These are phyloP conservation scores for Orussus abietinus DNA, from an alignment of 1,140 invertebrate species.

Conservation along the genomic window DNA sequence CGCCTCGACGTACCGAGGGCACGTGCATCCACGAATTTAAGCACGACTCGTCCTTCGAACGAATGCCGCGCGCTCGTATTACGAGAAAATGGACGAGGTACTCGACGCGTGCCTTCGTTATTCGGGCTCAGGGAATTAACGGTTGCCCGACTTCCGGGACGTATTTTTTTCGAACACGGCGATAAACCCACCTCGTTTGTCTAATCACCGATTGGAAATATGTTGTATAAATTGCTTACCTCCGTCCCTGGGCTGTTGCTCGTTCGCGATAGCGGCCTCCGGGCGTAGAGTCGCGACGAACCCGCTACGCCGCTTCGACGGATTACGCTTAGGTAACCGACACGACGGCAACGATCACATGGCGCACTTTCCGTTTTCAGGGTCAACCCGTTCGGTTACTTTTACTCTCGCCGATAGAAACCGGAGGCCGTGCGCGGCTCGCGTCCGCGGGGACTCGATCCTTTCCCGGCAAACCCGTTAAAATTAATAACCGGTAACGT, in stretches of 20 bases:
- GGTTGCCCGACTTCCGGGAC: too few relatives aligned
- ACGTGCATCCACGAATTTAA: constrained; percentile 8
- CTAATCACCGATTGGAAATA: not conserved
- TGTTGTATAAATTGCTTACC: constrained; percentile 1
- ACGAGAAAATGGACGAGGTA: not conserved
- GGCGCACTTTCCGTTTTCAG: constrained; percentile 30
- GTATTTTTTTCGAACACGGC: too few relatives aligned
- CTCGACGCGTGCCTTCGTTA: too few relatives aligned
- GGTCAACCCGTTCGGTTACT: constrained; percentile 23
- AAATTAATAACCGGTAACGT: not conserved
- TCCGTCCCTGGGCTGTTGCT: not conserved
- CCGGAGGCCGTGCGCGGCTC: constrained; percentile 1
- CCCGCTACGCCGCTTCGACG: not conserved
- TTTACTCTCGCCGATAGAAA: constrained; percentile 24
- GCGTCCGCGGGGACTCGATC: constrained; percentile 7
- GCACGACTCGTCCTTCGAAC: constrained; percentile 2
- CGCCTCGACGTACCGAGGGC: not conserved
- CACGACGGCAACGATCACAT: constrained; percentile 16
- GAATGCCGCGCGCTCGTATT: not conserved
- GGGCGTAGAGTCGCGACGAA: not conserved
- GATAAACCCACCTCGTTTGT: not conserved
- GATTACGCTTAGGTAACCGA: not conserved
- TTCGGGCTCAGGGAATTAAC: too few relatives aligned
- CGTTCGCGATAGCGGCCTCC: not conserved
- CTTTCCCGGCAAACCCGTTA: constrained; percentile 4